These are phyloP conservation scores for Diploscapter pachys DNA, from an alignment of 1,140 invertebrate genomes.

Conservation along the genomic window DNA sequence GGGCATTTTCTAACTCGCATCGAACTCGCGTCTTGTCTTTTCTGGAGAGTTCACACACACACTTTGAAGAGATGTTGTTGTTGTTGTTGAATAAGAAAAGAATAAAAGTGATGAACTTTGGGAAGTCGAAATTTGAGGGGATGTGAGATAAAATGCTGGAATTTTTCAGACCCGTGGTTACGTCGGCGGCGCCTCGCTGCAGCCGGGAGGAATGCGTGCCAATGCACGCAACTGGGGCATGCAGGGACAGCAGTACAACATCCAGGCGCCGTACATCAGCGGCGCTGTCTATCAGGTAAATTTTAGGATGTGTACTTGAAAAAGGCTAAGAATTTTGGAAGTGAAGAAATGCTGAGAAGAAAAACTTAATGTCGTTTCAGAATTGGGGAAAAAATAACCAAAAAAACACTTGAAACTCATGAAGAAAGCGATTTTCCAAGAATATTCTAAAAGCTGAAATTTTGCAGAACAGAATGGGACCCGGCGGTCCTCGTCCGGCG, in stretches of 20 bases:
- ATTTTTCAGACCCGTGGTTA: neutral
- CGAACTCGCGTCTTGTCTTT: neutral
- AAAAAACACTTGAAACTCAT: no score
- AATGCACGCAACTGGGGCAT: constrained; percentile 11
- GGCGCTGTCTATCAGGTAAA: no score
- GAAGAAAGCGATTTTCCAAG: constrained; percentile 17
- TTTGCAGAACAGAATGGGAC: neutral
- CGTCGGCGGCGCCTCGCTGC: neutral
- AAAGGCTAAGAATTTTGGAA: no score
- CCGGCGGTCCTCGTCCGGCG: neutral
- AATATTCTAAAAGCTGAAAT: neutral
- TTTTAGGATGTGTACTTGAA: no score
- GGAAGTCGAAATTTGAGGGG: no score
- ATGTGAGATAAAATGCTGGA: no score
- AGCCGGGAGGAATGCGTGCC: constrained; percentile 10
- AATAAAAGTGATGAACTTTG: no score
- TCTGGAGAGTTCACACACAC: neutral
- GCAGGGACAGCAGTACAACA: constrained; percentile 14
- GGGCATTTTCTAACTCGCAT: neutral
- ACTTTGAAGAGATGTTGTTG: neutral
- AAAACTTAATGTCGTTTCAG: no score
- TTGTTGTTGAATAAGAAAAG: no score
- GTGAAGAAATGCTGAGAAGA: no score
- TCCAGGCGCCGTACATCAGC: neutral
- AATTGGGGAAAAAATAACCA: no score